phyloP scores from a whole-genome alignment of 2,113 vertebrate species.

The Okapia johnstoni region DNA sequence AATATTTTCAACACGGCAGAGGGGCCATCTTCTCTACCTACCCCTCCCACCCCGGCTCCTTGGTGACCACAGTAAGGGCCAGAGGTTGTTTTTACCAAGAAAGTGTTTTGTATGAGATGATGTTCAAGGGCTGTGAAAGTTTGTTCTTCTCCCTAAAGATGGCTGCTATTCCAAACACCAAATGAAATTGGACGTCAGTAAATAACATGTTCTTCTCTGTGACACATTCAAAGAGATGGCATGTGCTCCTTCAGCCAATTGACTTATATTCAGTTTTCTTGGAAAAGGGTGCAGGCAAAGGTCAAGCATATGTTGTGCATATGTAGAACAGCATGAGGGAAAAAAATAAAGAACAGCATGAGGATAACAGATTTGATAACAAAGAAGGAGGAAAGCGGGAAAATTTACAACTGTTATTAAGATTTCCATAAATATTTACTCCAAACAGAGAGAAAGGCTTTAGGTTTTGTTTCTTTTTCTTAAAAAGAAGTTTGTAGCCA shows the following conservation, averaged over 20 bases:
- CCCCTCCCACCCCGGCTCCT: fast-evolving
- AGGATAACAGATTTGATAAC: background rate
- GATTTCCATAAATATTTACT: background rate
- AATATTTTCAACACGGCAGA: fast-evolving
- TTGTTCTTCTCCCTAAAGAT: slow-evolving; percentile 27
- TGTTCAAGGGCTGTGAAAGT: background rate
- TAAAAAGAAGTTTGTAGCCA: background rate
- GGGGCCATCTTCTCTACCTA: background rate
- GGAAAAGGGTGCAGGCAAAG: background rate
- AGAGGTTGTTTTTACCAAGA: background rate
- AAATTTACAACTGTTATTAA: background rate
- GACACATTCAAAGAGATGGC: slow-evolving; percentile 42
- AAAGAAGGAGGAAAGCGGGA: background rate
- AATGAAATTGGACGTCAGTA: slow-evolving; percentile 22
- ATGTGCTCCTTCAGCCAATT: background rate
- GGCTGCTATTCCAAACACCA: slow-evolving; percentile 30
- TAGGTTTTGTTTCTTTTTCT: background rate
- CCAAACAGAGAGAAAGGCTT: background rate
- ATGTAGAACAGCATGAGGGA: background rate
- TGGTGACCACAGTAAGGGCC: background rate
- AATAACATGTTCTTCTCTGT: background rate
- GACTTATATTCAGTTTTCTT: slow-evolving; percentile 31
- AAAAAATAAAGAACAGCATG: background rate
- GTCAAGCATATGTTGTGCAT: background rate
- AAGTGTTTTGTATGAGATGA: background rate